Conservation (phyloP, 2,888 invertebrate species). For the Caenorhabditis sp. region DNA sequence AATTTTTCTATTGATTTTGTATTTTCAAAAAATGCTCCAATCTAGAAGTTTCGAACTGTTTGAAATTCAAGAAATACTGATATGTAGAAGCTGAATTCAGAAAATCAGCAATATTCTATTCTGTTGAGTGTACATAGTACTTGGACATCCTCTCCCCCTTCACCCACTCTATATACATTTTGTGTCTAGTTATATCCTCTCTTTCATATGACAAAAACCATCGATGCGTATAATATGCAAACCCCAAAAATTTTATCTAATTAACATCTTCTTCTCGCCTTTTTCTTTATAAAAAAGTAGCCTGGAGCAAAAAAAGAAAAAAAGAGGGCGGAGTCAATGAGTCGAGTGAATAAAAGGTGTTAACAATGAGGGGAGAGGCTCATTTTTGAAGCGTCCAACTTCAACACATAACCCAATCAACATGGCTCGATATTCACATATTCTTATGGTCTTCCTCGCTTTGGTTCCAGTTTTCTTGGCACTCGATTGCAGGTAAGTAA, state of each 20-base stretch:
- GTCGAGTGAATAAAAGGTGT: slow-evolving; percentile 28
- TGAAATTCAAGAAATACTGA: too few species aligned
- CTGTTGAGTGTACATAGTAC: too few species aligned
- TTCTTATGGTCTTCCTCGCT: slow-evolving; percentile 42
- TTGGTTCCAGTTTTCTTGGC: slow-evolving; percentile 37
- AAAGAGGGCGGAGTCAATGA: slow-evolving; percentile 30
- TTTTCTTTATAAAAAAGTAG: slow-evolving; percentile 12
- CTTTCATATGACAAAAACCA: background rate
- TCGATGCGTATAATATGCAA: background rate
- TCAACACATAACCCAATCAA: slow-evolving; percentile 1
- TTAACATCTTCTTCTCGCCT: background rate
- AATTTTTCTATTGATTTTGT: too few species aligned
- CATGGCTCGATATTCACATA: slow-evolving; percentile 38
- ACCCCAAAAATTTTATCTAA: background rate
- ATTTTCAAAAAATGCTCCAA: too few species aligned
- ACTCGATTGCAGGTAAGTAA: slow-evolving; percentile 47
- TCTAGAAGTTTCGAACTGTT: too few species aligned
- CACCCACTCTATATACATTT: too few species aligned
- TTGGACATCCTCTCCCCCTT: too few species aligned
- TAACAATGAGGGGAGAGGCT: slow-evolving; percentile 11
- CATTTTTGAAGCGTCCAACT: slow-evolving; percentile 36
- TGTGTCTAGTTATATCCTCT: background rate
- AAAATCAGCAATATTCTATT: too few species aligned
- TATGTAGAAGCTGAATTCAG: too few species aligned
- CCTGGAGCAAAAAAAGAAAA: slow-evolving; percentile 25